A percentile compares a stretch with the other conserved stretches of the same genome.
phyloP scores from a whole-genome alignment of 2,888 invertebrate genomes.

The Drosophila recens region DNA sequence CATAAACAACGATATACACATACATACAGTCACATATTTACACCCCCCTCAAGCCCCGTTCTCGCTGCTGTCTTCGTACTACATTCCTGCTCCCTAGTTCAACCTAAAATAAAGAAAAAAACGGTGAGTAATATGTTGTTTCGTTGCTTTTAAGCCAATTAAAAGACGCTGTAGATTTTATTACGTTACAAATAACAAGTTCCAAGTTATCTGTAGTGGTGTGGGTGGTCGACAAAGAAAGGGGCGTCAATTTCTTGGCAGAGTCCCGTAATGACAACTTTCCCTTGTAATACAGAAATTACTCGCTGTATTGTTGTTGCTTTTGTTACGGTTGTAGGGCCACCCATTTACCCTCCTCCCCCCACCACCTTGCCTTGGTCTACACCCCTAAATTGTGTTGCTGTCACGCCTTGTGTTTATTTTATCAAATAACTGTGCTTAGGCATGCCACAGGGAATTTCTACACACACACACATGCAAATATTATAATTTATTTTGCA shows the following conservation, averaged over 20 bases:
- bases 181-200: constrained; percentile 28
- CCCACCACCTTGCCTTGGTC: constrained; percentile 7
- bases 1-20: constrained; percentile 47
- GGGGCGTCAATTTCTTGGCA: constrained; percentile 9
- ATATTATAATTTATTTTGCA: constrained; percentile 14
- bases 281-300: constrained; percentile 47
- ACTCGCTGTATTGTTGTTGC: constrained; percentile 24
- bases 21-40: constrained; percentile 16
- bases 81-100: constrained; percentile 54
- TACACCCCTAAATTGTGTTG: constrained; percentile 44
- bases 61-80: constrained; percentile 39
- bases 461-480: neutral
- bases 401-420: constrained; percentile 41
- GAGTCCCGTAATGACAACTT: constrained; percentile 45
- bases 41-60: constrained; percentile 38
- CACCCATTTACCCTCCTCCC: constrained; percentile 8
- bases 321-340: constrained; percentile 33
- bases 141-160: constrained; percentile 62
- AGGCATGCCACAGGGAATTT: constrained; percentile 41
- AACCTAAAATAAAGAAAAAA: constrained; percentile 52
- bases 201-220: neutral
- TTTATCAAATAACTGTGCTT: constrained; percentile 45
- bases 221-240: constrained; percentile 9
- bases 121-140: constrained; percentile 71
- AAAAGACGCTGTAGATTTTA: constrained; percentile 32